These are phyloP conservation scores for Diploptera punctata DNA, from an alignment of 2,888 invertebrate species.

Conservation along the genomic window DNA sequence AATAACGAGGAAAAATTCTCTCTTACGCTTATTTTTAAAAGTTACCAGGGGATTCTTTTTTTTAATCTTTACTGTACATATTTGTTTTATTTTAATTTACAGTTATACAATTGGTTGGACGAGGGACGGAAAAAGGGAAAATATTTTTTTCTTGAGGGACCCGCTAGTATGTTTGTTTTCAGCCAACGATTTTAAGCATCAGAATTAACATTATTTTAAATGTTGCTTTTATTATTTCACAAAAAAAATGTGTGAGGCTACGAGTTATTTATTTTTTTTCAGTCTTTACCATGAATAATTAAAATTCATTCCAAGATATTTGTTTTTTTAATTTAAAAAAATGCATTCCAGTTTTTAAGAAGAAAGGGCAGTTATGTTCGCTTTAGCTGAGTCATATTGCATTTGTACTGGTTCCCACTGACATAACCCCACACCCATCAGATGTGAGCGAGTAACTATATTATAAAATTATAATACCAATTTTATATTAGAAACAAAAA, in stretches of 20 bases:
- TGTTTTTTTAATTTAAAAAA: slow-evolving; percentile 10
- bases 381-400: not conserved
- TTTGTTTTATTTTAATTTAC: slow-evolving; percentile 6
- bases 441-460: not conserved
- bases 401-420: slow-evolving; percentile 15
- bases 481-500: no score
- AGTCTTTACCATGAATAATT: slow-evolving; percentile 30
- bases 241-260: slow-evolving; percentile 22
- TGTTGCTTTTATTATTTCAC: no score
- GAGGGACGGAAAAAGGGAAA: slow-evolving; percentile 36
- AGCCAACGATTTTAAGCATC: slow-evolving; percentile 20
- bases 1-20: slow-evolving; percentile 1
- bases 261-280: slow-evolving; percentile 17
- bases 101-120: slow-evolving; percentile 27
- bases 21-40: slow-evolving; percentile 23
- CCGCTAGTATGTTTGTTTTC: slow-evolving; percentile 9
- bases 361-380: slow-evolving; percentile 23
- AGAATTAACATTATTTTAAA: slow-evolving; percentile 18
- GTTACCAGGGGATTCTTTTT: slow-evolving; percentile 9
- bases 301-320: not conserved
- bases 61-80: slow-evolving; percentile 21
- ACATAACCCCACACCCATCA: not conserved
- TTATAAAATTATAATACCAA: no score
- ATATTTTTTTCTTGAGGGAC: slow-evolving; percentile 28
- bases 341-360: not conserved